These are phyloP conservation scores for Drosophila repletoides DNA, from an alignment of 1,140 invertebrate genomes.

Conservation along the genomic window DNA sequence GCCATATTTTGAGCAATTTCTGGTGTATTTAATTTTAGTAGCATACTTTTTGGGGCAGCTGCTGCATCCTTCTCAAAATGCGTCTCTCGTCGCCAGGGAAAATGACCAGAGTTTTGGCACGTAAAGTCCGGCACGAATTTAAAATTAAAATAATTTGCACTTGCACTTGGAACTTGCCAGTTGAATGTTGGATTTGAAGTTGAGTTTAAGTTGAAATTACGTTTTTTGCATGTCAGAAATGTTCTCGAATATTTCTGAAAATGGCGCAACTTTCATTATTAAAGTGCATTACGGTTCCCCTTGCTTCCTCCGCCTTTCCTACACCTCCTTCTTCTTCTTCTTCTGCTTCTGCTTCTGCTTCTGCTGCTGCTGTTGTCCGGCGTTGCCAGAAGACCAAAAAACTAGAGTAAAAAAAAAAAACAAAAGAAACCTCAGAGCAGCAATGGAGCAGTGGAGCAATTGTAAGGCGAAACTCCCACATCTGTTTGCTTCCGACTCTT, in stretches of 20 bases:
- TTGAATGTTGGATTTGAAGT: neutral
- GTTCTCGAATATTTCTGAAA: conserved; percentile 44
- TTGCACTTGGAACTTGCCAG: conserved; percentile 38
- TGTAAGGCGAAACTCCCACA: conserved; percentile 55
- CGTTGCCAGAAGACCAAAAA: conserved; percentile 48
- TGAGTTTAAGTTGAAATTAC: conserved; percentile 59
- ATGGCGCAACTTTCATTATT: conserved; percentile 72
- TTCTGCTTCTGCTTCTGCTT: too few species aligned
- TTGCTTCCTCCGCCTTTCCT: neutral
- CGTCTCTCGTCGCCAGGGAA: conserved; percentile 3
- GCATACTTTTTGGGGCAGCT: conserved; percentile 25
- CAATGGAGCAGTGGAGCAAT: conserved; percentile 41
- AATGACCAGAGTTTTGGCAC: conserved; percentile 47
- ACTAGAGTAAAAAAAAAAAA: conserved; percentile 25
- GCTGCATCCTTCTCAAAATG: conserved; percentile 10
- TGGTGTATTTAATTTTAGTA: conserved; percentile 37
- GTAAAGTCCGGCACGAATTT: conserved; percentile 57
- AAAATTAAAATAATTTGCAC: conserved; percentile 73
- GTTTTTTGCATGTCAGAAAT: conserved; percentile 65
- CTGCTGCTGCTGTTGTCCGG: conserved; percentile 27
- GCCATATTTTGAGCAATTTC: conserved; percentile 1
- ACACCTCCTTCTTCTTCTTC: neutral
- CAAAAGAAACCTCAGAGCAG: conserved; percentile 34
- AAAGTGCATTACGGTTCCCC: conserved; percentile 61
- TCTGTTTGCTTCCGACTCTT: too few species aligned